phyloP scores from a whole-genome alignment of 2,797 vertebrate genomes.

The Danio aesculapii region DNA sequence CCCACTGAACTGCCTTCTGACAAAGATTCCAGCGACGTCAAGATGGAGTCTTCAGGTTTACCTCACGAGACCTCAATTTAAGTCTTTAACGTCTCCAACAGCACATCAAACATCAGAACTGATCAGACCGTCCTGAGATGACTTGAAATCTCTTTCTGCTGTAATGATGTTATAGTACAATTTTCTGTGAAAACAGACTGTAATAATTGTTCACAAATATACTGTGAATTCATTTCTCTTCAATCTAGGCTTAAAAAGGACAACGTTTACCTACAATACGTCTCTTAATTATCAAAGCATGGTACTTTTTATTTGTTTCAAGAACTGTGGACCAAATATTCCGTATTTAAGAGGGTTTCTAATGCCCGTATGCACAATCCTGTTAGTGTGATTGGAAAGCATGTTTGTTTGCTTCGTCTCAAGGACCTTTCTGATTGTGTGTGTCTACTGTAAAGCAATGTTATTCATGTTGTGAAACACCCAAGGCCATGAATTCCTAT shows the following conservation, averaged over 20 bases:
- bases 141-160: constrained; percentile 64
- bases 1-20: constrained; percentile 57
- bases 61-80: constrained; percentile 76
- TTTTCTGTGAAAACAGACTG: background rate
- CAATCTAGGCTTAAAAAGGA: background rate
- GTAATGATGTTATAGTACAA: constrained; percentile 5
- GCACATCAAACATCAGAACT: background rate
- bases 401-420: constrained; percentile 13
- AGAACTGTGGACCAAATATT: constrained; percentile 38
- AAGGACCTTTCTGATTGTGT: background rate
- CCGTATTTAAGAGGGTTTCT: background rate
- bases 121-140: constrained; percentile 63
- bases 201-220: background rate
- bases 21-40: constrained; percentile 56
- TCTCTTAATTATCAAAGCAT: constrained; percentile 7
- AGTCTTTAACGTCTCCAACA: constrained; percentile 9
- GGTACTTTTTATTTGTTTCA: background rate
- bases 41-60: constrained; percentile 62
- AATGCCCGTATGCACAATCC: constrained; percentile 26
- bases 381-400: constrained; percentile 19
- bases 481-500: background rate
- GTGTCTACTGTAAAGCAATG: background rate
- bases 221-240: background rate
- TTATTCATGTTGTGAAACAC: background rate
- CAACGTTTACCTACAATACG: background rate